Evolutionary conservation across 2,888 invertebrate species (phyloP), one percentile per base, ranked within the genome.

Genomic region (Xestia rhomboidea): DNA sequence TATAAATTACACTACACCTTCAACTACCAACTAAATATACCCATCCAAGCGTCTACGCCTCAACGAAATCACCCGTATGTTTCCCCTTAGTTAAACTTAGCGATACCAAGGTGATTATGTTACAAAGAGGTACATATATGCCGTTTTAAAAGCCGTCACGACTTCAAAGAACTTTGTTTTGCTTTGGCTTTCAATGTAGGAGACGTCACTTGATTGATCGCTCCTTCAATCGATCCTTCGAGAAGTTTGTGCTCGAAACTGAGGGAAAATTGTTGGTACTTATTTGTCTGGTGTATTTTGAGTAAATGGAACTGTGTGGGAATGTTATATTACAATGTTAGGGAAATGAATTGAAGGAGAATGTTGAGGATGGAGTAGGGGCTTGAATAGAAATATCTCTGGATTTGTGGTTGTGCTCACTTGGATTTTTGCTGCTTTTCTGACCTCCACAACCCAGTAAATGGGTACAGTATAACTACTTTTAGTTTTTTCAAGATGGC

Each of bases 71-170:
- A 4, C 10, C 72, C 68, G 62, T 77, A 70, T 85, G 81, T 88
- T 88, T 83, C 30, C 15, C 38, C 18, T 62, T 51, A 27, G 64
- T 70, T 75, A 79, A 82, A 83, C 80, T 78, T 76, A 51, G 30
- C 75, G 71, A 77, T 84, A 78, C 75, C 85, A 88, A 88, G 76
- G 87, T 84, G 87, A 88, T 88, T 84, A 82, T 30, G 76, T 89
- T 89, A 89, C 88, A 88, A 79, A 89, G 89, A 80, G 77, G 78
- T 79, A 84, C 82, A 78, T 68, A 83, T 70, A 81, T 76, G 66
- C 78, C 73, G 73, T 80, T 76, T 88, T 84, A 80, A 88, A 87
- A 82, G 84, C 88, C 81, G 67, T 71, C 72, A 54, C 34, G 57
- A 79, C 73, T 87, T 77, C 80, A 69, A 69, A 77, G 68, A 87